Evolutionary conservation across 2,888 invertebrate genomes (phyloP), one percentile per base, ranked within the genome.

Genomic region (Ischnura elegans): DNA sequence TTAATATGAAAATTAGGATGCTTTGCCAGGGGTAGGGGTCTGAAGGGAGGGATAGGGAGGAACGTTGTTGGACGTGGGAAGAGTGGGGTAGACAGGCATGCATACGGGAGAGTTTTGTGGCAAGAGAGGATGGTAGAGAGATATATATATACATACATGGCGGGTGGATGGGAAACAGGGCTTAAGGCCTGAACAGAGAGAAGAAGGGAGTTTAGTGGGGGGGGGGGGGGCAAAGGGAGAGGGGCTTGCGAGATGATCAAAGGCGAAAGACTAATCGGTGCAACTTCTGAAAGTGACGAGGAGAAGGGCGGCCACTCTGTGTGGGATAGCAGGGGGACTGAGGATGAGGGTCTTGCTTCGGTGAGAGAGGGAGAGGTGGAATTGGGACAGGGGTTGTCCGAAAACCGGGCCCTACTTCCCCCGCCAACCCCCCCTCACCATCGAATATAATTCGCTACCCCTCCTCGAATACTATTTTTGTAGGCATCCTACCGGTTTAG

Each of bases 221-320:
- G 21, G n/a, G n/a, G 66, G 42, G 61, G 45, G 66, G 90, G 76
- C 10, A 51, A 10, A 51, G 51, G 19, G 51, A 51, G 51, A 19
- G 36, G 21, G 87, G 55, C 46, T 43, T 42, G 36, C 21, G 55
- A 42, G 90, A 90, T 90, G 90, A 90, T 90, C 90, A 90, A 90
- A 87, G 87, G 87, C 55, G 87, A 87, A 87, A 87, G 87, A 87
- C 87, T 87, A 61, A 87, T 55, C 90, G 55, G 51, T 90, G 43
- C 55, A 90, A 90, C 90, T 90, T 90, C 90, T 66, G 90, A 90
- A 90, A 90, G 90, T 90, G 90, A 90, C 61, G 90, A 66, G 55
- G 87, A 51, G 36, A 13, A 51, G 29, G 19, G n/a, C 43, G 76
- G 61, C 42, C 25, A 61, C n/a, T n/a, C n/a, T n/a, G 43, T 10